phyloP scores from a whole-genome alignment of 2,113 vertebrate species.

The Stegostoma tigrinum region DNA sequence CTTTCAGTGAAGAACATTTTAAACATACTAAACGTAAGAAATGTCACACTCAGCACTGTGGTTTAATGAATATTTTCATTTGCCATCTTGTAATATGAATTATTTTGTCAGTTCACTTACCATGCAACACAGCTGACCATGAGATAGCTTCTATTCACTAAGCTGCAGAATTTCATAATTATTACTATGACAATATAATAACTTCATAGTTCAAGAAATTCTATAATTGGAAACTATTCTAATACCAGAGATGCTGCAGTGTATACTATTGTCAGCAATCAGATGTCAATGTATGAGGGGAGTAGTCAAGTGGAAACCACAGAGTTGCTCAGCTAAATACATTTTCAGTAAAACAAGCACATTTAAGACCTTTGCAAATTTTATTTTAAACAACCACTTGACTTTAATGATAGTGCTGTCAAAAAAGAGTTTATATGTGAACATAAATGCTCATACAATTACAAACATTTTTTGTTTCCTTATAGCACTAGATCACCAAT shows the following conservation, averaged over 20 bases:
- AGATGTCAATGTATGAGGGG: background rate
- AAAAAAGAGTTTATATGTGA: background rate
- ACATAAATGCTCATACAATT: background rate
- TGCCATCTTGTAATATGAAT: background rate
- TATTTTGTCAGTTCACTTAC: background rate
- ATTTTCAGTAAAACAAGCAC: background rate
- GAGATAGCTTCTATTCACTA: background rate
- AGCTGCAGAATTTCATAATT: background rate
- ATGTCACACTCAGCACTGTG: background rate
- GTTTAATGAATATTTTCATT: background rate
- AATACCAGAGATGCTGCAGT: background rate
- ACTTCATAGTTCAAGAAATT: conserved; percentile 9
- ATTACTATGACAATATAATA: conserved; percentile 15
- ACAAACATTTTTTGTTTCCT: background rate
- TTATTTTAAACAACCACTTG: background rate
- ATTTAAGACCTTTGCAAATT: background rate
- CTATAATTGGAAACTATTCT: conserved; percentile 23
- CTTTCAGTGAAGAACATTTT: conserved; percentile 12
- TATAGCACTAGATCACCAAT: background rate
- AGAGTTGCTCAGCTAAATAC: background rate
- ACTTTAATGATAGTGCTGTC: background rate
- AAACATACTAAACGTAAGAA: background rate
- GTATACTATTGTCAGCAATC: background rate
- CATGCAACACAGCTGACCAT: background rate
- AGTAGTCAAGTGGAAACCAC: background rate